Percentiles rank a stretch among this genome's conserved stretches.
phyloP scores from a whole-genome alignment of 2,888 invertebrate species.

The Cyclophora albipunctata region DNA sequence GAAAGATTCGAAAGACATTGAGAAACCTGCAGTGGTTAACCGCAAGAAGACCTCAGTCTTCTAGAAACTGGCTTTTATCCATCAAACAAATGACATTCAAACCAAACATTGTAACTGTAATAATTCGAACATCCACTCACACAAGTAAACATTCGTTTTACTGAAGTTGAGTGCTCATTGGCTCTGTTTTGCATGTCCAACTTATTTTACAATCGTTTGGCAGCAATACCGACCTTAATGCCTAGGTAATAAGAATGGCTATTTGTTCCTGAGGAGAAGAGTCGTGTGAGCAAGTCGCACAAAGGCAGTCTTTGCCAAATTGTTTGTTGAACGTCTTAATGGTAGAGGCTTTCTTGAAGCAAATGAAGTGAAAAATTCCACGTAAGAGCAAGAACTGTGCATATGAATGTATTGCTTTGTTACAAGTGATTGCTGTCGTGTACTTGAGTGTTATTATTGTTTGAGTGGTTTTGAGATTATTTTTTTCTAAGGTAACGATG shows the following conservation, averaged over 20 bases:
- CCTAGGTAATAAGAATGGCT: not conserved
- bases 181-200: not conserved
- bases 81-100: not conserved
- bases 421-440: too few relatives aligned
- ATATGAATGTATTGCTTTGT: slow-evolving; percentile 13
- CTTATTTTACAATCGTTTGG: not conserved
- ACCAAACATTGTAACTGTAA: not conserved
- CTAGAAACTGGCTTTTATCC: too few relatives aligned
- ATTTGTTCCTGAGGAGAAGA: not conserved
- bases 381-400: not conserved
- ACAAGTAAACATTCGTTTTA: not conserved
- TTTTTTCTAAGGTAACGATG: too few relatives aligned
- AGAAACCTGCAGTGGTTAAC: too few relatives aligned
- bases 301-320: slow-evolving; percentile 31
- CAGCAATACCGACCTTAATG: not conserved
- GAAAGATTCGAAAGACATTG: too few relatives aligned
- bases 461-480: too few relatives aligned
- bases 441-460: too few relatives aligned
- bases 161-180: not conserved
- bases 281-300: slow-evolving; percentile 2
- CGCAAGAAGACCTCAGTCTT: too few relatives aligned
- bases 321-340: slow-evolving; percentile 43
- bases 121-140: not conserved
- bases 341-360: slow-evolving; percentile 25
- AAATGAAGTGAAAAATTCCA: slow-evolving; percentile 37